These are phyloP conservation scores for Gibbula magus DNA, from an alignment of 2,888 invertebrate species.

Conservation along the genomic window DNA sequence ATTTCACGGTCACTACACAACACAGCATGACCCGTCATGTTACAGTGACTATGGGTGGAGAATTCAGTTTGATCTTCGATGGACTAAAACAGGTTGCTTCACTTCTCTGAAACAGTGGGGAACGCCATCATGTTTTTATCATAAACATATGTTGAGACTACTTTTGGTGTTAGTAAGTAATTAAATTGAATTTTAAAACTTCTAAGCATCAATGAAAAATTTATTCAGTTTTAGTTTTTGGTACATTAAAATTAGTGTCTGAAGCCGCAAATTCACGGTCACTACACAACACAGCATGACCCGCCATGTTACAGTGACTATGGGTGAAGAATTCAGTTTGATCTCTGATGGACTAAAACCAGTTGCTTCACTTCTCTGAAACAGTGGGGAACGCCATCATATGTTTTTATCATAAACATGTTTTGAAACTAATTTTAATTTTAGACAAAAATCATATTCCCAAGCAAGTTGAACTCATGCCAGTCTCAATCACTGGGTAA, in stretches of 20 bases:
- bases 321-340: slow-evolving; percentile 45
- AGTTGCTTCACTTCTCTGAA: not conserved
- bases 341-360: not conserved
- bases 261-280: not conserved
- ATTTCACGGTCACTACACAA: not conserved
- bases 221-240: too few species aligned
- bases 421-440: too few species aligned
- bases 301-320: slow-evolving; percentile 16
- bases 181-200: too few species aligned
- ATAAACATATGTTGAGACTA: too few species aligned
- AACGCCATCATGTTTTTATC: not conserved
- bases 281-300: slow-evolving; percentile 1
- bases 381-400: not conserved
- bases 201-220: too few species aligned
- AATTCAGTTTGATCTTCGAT: not conserved
- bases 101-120: not conserved
- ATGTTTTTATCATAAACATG: too few species aligned
- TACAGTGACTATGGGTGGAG: not conserved
- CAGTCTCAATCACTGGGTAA: too few species aligned
- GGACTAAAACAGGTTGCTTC: not conserved
- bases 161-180: too few species aligned
- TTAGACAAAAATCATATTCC: too few species aligned
- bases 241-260: not conserved
- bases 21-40: not conserved
- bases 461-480: too few species aligned